Evolutionary conservation across 2,888 invertebrate species (phyloP), one percentile per base, ranked within the genome.

Genomic region (Pantelozetes paolii): DNA sequence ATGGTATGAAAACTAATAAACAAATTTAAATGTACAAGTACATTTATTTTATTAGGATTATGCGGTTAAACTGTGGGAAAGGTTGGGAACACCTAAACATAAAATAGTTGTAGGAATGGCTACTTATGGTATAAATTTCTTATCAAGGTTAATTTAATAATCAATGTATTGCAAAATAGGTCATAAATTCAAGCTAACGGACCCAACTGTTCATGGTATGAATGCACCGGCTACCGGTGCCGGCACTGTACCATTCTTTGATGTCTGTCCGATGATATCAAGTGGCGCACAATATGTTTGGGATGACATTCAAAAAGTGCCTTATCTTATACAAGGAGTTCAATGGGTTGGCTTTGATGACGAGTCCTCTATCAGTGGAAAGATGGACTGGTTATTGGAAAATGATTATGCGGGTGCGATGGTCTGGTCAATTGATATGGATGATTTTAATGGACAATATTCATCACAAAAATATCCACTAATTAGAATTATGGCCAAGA

Each of bases 301-400:
- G 94, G 94, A 95, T 80, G 92, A 94, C 15, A 94, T 96, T 82
- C 94, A 95, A 92, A 92, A 94, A 81, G 94, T 93, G n/a, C 95
- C 95, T 0, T 95, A 94, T 81, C 86, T 90, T 70, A 88, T 94
- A 36, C 86, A 89, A n/a, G 92, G 89, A 6, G 93, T 95, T 81
- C 94, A 94, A 79, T 93, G 92, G 92, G 88, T 92, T 5, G 92
- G 92, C 0, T 93, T 92, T 80, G 92, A 93, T 79, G 91, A 92
- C 79, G 90, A 91, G 80, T 87, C 88, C 77, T 90, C 94, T 11
- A 92, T 94, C 78, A 87, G 93, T 73, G 86, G 90, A 80, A 96
- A 96, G 79, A 82, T 94, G 92, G 88, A 88, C 74, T 95, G 93
- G 93, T 85, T 95, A 75, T 94, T 94, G 80, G 88, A 89, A 45